Percentiles rank a stretch among this genome's conserved stretches.
These are phyloP conservation scores for Ischnura elegans DNA, from an alignment of 2,888 invertebrate species.

Conservation along the genomic window DNA sequence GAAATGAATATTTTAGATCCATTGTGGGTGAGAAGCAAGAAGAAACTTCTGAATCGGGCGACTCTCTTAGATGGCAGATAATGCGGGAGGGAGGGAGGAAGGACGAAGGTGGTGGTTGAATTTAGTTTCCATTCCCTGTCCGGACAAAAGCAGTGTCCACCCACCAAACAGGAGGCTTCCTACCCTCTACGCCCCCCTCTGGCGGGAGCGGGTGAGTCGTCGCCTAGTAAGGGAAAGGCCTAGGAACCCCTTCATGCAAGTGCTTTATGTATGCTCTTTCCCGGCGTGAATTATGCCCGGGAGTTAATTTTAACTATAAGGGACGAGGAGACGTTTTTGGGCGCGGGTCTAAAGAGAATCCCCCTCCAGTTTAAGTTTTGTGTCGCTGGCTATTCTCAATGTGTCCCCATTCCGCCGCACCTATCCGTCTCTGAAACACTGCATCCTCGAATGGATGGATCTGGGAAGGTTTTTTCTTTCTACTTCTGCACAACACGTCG, in stretches of 20 bases:
- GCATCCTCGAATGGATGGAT: not conserved
- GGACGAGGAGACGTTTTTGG: not conserved
- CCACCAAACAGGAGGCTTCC: not conserved
- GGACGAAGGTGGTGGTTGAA: too few relatives aligned
- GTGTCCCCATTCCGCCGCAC: not conserved
- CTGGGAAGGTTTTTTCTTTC: not conserved
- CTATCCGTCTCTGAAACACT: not conserved
- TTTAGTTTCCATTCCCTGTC: conserved; percentile 30
- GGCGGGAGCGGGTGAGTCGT: not conserved
- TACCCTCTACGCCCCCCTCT: not conserved
- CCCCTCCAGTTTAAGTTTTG: not conserved
- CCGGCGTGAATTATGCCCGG: conserved; percentile 20
- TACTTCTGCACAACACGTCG: too few relatives aligned
- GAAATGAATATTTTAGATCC: conserved; percentile 66
- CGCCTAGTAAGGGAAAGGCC: conserved; percentile 34
- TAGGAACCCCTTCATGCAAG: not conserved
- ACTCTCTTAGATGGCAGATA: conserved; percentile 55
- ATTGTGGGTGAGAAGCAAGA: conserved; percentile 57
- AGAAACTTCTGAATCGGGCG: conserved; percentile 50
- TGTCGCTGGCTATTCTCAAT: not conserved
- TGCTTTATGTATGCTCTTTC: not conserved
- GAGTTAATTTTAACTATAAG: not conserved
- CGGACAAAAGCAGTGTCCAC: conserved; percentile 30
- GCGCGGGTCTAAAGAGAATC: not conserved
- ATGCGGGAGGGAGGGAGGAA: conserved; percentile 16